Base-by-base conservation (phyloP, 37 sponge, comb jelly and placozoan genomes). In the Halisarca cf. caerulea region DNA sequence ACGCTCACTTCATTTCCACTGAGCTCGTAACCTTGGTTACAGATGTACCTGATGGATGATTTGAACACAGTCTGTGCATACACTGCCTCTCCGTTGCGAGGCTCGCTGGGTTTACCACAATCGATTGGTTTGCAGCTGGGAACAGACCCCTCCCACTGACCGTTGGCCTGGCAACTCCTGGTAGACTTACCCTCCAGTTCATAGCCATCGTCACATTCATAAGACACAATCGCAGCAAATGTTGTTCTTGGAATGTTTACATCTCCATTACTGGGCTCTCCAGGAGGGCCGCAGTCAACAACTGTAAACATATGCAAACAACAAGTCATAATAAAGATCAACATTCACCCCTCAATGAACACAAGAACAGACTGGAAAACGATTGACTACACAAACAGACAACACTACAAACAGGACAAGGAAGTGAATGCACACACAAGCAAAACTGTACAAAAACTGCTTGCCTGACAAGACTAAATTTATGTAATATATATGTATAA, bases 191-290 rank as follows among this genome's bases (percentile, higher is more conserved):
- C 92, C 43, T 43, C 44, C 58, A 92, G 74, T n/a, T 43, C 38
- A 66, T 85, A 92, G 58, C 86, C 92, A 59, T 68, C 38, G 33
- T 86, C 53, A 58, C 92, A 92, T 34, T 55, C 66, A 59, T 86
- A 92, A 9, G 71, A 86, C 11, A 82, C 90, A 39, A 39, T 18
- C 44, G 83, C 60, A 7, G 80, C 41, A 20, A 80, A 41, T 4
- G 80, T 79, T 28, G 82, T 86, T 17, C 68, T 80, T 25, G 38
- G 58, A 3, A 36, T 15, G 15, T 30, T 30, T 0, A 89, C 84
- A 24, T 60, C 38, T 9, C 89, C 87, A 74, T 91, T 87, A 1
- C 2, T 30, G 0, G 87, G 84, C 9, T 21, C 24, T 0, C 62
- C 58, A 37, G 86, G 84, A 1, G 17, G n/a, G 24, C 82, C 85